Evolutionary conservation across 2,113 vertebrate genomes (phyloP), one percentile per base, ranked within the genome.

Genomic region (Castor canadensis): DNA sequence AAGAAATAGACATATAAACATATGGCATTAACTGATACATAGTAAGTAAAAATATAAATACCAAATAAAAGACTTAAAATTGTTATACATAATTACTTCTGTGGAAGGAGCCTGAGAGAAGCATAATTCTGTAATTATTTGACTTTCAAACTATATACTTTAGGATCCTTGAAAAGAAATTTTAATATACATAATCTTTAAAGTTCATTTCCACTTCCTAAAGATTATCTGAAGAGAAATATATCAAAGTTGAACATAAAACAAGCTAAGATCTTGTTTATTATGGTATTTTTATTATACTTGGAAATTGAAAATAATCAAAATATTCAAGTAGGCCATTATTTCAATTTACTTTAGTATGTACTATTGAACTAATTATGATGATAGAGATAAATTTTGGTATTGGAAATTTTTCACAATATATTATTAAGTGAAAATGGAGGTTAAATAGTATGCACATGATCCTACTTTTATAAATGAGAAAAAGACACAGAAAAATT

Each of bases 281-380:
- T 47, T 64, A 64, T n/a, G 54, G 17, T 28, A 87, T 47, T 66
- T 32, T 77, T 45, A 72, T 80, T 24, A 87, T 40, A 49, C 9
- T 58, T 52, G 75, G n/a, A 95, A 91, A 77, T 73, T 66, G 11
- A 92, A 83, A 83, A 43, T 64, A 82, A 90, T 40, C 17, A 87
- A 90, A 83, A 71, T 87, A 32, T 69, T 26, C 40, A 87, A 89
- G 56, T 15, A 90, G 5, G 19, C 13, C 69, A n/a, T 58, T 47
- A 64, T 47, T 76, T 89, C 26, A 60, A 52, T 88, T 87, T 77
- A 69, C 75, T 60, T 40, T 89, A 12, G 7, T 64, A 45, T 56
- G 54, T 12, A 30, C 62, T 82, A 58, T 32, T 87, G 54, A 84
- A 88, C 1, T 66, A 88, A 91, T 58, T 45, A 40, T 49, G 38